These are phyloP conservation scores for Probaryconus sp. DNA, from an alignment of 1,140 invertebrate genomes.

Conservation along the genomic window DNA sequence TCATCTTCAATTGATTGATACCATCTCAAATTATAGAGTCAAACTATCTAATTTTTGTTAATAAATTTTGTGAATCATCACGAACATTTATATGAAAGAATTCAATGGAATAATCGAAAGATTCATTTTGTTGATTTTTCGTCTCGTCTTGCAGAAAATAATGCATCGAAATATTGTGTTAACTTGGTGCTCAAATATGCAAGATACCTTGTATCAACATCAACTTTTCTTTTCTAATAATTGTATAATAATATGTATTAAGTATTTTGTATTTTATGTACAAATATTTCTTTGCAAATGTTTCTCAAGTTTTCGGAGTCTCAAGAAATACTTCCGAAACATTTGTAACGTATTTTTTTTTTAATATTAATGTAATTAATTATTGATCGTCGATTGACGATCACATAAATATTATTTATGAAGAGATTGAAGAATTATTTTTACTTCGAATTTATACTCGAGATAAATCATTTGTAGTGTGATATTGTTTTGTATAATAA, in stretches of 20 bases:
- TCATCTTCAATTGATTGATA: too few relatives aligned
- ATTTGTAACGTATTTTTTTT: constrained; percentile 74
- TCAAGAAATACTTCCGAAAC: constrained; percentile 69
- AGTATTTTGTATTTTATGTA: constrained; percentile 45
- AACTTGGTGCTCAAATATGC: constrained; percentile 22
- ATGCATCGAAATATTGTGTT: constrained; percentile 2
- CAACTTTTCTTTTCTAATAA: constrained; percentile 4
- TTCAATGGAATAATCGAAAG: background rate
- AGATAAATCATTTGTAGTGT: constrained; percentile 64
- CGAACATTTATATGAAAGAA: too few relatives aligned
- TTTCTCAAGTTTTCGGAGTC: constrained; percentile 68
- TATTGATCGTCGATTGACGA: constrained; percentile 18
- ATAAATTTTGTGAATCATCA: too few relatives aligned
- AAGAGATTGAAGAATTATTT: constrained; percentile 43
- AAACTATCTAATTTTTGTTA: too few relatives aligned
- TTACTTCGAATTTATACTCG: constrained; percentile 61
- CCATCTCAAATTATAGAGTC: too few relatives aligned
- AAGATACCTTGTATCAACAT: constrained; percentile 13
- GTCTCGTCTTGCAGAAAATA: constrained; percentile 9
- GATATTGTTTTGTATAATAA: constrained; percentile 73
- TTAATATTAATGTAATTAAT: constrained; percentile 70
- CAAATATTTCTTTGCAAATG: constrained; percentile 70
- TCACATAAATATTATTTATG: constrained; percentile 55
- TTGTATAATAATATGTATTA: constrained; percentile 3
- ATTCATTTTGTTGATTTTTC: constrained; percentile 14